phyloP scores from a whole-genome alignment of 1,140 invertebrate genomes.

The Kradibia gibbosae region DNA sequence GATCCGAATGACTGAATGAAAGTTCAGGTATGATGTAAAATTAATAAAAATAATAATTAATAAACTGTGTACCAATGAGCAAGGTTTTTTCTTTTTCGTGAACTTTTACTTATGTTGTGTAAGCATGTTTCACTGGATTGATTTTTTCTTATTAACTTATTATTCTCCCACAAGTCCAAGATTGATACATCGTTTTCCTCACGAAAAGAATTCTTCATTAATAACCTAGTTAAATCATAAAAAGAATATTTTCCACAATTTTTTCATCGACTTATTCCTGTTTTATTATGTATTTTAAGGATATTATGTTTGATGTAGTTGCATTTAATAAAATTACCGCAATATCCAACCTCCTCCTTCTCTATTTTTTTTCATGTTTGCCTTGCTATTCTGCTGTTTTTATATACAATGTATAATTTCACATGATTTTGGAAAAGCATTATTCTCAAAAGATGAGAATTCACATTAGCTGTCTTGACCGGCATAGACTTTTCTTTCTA shows the following conservation, averaged over 20 bases:
- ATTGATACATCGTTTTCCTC: neutral
- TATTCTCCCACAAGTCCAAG: neutral
- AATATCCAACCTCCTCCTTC: constrained; percentile 35
- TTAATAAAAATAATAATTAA: constrained; percentile 61
- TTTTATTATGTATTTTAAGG: constrained; percentile 10
- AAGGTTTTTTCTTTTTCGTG: constrained; percentile 53
- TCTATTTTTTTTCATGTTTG: neutral
- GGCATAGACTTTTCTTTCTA: constrained; percentile 48
- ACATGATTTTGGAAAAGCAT: constrained; percentile 10
- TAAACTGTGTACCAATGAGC: constrained; percentile 37
- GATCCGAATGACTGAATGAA: constrained; percentile 51
- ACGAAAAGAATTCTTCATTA: constrained; percentile 41
- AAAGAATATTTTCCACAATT: neutral
- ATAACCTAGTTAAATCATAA: constrained; percentile 17
- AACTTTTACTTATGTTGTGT: neutral
- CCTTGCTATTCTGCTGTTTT: neutral
- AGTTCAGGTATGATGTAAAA: constrained; percentile 59
- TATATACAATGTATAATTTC: neutral
- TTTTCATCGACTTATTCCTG: neutral
- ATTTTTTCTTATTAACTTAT: neutral
- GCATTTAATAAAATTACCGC: constrained; percentile 47
- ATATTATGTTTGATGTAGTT: constrained; percentile 23
- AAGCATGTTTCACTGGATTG: too few relatives aligned
- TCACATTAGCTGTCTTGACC: constrained; percentile 61
- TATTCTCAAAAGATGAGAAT: constrained; percentile 56